A percentile compares a stretch with the other conserved stretches of the same genome.
Evolutionary conservation across 2,888 invertebrate genomes (phyloP).

Genomic region (Pristionchus maxplancki): DNA sequence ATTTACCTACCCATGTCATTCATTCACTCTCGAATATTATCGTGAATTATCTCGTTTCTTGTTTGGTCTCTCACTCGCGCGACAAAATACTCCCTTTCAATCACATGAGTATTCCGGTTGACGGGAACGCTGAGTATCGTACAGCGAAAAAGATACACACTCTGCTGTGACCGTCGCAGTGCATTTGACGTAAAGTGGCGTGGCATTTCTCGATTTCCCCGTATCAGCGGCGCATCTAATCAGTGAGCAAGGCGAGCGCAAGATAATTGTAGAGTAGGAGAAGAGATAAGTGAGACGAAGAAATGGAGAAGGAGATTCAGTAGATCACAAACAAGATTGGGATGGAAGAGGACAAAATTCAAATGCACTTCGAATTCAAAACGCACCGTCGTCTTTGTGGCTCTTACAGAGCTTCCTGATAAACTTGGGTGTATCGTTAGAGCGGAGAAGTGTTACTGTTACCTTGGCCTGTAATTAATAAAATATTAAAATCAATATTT

Average conservation of each 20-base stretch:
- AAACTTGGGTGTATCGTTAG: constrained; percentile 52
- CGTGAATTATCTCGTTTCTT: constrained; percentile 4
- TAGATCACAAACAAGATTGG: neutral
- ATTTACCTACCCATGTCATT: too few species aligned
- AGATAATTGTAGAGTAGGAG: neutral
- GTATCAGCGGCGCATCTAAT: too few species aligned
- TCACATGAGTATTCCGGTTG: neutral
- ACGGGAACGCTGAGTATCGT: neutral
- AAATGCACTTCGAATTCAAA: neutral
- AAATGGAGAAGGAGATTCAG: neutral
- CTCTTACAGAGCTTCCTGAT: constrained; percentile 35
- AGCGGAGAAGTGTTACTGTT: constrained; percentile 29
- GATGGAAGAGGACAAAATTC: neutral
- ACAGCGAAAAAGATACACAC: neutral
- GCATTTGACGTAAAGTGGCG: too few species aligned
- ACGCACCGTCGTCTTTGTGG: constrained; percentile 44
- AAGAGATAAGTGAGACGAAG: neutral
- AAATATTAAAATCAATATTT: neutral
- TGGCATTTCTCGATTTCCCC: too few species aligned
- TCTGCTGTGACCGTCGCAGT: neutral
- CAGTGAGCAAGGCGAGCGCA: neutral
- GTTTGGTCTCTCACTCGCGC: neutral
- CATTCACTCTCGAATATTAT: neutral
- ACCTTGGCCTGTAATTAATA: constrained; percentile 31
- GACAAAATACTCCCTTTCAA: neutral